Evolutionary conservation across 2,888 invertebrate genomes (phyloP), one percentile per base, ranked within the genome.

Genomic region (Pyralis farinalis): DNA sequence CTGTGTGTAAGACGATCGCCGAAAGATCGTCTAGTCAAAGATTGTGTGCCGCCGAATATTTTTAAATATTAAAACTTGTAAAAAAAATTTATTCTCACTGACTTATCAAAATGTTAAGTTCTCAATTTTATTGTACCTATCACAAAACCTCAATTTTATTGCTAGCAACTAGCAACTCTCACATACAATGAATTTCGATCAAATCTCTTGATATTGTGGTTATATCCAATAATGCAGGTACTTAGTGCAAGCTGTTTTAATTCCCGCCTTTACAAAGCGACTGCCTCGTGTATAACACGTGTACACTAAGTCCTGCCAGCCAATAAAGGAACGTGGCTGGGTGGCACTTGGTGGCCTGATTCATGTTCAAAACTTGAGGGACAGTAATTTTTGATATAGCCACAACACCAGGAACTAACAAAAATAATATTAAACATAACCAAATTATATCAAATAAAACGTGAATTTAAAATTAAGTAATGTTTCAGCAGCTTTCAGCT

Each of bases 41-140:
- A 64, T 58, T 55, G 55, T 63, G 57, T 48, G 25, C 7, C 40
- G 42, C 51, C 50, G 53, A 45, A 56, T 55, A 50, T 52, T 50
- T 51, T 55, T 49, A 54, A 65, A 67, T 63, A 64, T 74, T 63
- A 70, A 75, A 79, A 75, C 70, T 75, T 70, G 77, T 84, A 82
- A 74, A 84, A 84, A 76, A 81, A 77, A 25, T 25, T 72, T 79
- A 78, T 69, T 58, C 69, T 78, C 72, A 75, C 63, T 62, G 63
- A 71, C 69, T 68, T 16, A 16, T 16, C 4, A 16, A 62, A 74
- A 68, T 69, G 68, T 70, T 74, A 72, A 77, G 69, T 73, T 71
- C 63, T 78, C 85, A 85, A 87, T 86, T 86, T 79, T 74, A 86
- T 87, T 87, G 84, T 83, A 74, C 69, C 73, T 86, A 87, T 86